These are phyloP conservation scores for Celastrina argiolus DNA, from an alignment of 2,888 invertebrate genomes.

Conservation along the genomic window DNA sequence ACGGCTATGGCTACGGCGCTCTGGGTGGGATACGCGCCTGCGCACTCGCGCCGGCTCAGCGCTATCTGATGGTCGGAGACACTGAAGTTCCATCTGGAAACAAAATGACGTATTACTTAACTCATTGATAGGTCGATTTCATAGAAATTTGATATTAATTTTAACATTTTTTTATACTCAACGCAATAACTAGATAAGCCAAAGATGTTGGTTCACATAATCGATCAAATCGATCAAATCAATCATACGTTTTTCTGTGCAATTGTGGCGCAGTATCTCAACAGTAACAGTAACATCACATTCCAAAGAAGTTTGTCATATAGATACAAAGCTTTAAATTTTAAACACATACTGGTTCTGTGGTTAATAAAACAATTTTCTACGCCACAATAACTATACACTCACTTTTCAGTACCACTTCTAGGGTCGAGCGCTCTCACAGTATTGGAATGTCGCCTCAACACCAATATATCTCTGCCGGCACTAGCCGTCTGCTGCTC, in stretches of 20 bases:
- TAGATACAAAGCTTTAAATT: no score
- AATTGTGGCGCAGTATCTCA: no score
- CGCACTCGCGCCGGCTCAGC: constrained; percentile 74
- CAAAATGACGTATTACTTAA: neutral
- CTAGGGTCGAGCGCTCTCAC: constrained; percentile 93
- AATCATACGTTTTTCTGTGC: no score
- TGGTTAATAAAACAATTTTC: no score
- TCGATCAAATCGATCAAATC: no score
- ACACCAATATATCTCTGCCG: constrained; percentile 80
- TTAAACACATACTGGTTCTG: no score
- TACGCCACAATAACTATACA: constrained; percentile 14
- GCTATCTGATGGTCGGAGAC: constrained; percentile 92
- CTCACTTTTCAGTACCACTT: constrained; percentile 89
- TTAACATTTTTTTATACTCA: no score
- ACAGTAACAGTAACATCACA: no score
- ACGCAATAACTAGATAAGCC: no score
- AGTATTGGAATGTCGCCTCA: constrained; percentile 90
- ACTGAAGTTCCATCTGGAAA: constrained; percentile 93
- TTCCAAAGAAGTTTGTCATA: no score
- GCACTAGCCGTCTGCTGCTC: constrained; percentile 75
- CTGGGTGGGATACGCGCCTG: constrained; percentile 63
- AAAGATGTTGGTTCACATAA: no score
- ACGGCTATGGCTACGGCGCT: constrained; percentile 87
- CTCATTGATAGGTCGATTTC: no score
- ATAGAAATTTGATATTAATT: neutral